These are phyloP conservation scores for Taenioides sp. DNA, from an alignment of 2,797 vertebrate species.

Conservation along the genomic window DNA sequence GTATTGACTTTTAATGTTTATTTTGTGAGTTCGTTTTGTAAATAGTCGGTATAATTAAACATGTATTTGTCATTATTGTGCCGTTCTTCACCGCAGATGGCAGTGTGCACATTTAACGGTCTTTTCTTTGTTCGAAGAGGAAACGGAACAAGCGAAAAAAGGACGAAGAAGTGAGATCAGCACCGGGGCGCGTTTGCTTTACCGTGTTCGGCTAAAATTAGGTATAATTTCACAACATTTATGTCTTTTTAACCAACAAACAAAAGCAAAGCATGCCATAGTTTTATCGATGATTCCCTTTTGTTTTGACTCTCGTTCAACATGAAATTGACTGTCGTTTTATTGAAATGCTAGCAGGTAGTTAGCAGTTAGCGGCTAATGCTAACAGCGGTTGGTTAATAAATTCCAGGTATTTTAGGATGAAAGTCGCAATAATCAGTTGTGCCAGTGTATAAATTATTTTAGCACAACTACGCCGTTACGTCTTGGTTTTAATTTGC, in stretches of 20 bases:
- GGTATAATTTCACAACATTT: slow-evolving; percentile 39
- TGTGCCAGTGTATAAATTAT: too few relatives aligned
- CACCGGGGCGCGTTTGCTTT: slow-evolving; percentile 31
- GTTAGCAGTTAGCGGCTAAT: neutral
- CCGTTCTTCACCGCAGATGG: neutral
- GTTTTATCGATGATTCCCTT: neutral
- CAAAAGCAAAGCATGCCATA: neutral
- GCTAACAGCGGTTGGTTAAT: neutral
- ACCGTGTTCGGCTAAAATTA: slow-evolving; percentile 35
- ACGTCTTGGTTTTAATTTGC: too few relatives aligned
- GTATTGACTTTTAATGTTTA: too few relatives aligned
- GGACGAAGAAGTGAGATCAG: slow-evolving; percentile 29
- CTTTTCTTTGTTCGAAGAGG: slow-evolving; percentile 20
- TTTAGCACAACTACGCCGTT: too few relatives aligned
- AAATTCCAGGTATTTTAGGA: neutral
- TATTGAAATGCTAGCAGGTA: neutral
- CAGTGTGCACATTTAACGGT: fast-evolving
- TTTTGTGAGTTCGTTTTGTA: too few relatives aligned
- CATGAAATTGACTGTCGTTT: neutral
- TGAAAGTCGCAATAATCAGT: too few relatives aligned
- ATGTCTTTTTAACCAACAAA: neutral
- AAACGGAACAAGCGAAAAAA: neutral
- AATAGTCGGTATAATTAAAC: too few relatives aligned
- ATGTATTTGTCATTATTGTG: neutral
- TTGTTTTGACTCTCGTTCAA: neutral